Percentiles rank a stretch among this genome's conserved stretches.
phyloP scores from a whole-genome alignment of 2,797 vertebrate species.

The Chrosomus eos region DNA sequence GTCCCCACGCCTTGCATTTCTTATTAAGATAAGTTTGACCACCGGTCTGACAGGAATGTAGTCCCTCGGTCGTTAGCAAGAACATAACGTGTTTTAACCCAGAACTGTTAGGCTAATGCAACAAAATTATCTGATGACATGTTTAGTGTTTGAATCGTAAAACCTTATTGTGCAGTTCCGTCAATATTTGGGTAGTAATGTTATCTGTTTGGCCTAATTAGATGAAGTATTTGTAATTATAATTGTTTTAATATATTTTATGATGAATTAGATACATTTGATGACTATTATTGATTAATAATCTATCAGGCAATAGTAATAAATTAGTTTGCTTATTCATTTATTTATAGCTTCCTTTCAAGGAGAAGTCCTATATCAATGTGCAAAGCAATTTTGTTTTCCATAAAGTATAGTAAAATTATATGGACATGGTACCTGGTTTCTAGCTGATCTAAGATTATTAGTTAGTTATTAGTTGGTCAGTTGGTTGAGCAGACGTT shows the following conservation, averaged over 20 bases:
- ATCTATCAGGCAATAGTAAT: not conserved
- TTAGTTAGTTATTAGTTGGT: not conserved
- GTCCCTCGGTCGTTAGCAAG: not conserved
- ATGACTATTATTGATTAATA: not conserved
- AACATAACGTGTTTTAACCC: not conserved
- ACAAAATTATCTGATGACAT: not conserved
- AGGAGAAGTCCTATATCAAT: not conserved
- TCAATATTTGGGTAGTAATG: not conserved
- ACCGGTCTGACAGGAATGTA: not conserved
- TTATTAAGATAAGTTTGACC: slow-evolving; percentile 39
- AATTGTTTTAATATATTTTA: not conserved
- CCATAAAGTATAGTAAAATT: not conserved
- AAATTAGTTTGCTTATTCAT: not conserved
- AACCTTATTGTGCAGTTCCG: not conserved
- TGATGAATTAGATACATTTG: not conserved
- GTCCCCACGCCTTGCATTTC: slow-evolving; percentile 6
- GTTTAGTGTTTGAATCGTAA: not conserved
- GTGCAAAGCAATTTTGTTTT: not conserved
- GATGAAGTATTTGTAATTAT: not conserved
- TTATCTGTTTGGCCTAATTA: not conserved
- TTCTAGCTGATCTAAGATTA: not conserved
- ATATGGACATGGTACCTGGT: not conserved
- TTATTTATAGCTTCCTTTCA: too few species aligned
- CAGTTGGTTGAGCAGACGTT: not conserved
- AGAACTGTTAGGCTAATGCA: slow-evolving; percentile 6